These are phyloP conservation scores for Dicycla oo DNA, from an alignment of 2,888 invertebrate species.

Conservation along the genomic window DNA sequence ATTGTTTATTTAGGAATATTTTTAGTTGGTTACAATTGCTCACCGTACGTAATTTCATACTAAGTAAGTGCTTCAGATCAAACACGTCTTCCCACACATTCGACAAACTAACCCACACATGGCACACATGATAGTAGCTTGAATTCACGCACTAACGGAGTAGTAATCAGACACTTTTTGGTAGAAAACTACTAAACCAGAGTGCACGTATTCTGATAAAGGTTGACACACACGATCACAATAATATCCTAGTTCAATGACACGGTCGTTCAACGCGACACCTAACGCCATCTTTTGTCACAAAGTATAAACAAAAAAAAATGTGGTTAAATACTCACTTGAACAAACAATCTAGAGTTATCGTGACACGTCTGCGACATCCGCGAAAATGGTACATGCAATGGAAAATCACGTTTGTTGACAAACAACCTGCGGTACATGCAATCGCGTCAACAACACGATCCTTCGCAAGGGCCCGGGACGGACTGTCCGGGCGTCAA, in stretches of 20 bases:
- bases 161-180: conserved; percentile 52
- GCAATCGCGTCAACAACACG: conserved; percentile 77
- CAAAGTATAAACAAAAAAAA: conserved; percentile 68
- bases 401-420: conserved; percentile 79
- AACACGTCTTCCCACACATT: conserved; percentile 11
- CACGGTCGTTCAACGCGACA: conserved; percentile 74
- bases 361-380: conserved; percentile 72
- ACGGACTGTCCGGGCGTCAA: conserved; percentile 78
- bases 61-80: conserved; percentile 1
- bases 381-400: conserved; percentile 73
- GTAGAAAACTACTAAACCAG: conserved; percentile 68
- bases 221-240: conserved; percentile 74
- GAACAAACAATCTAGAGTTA: conserved; percentile 73
- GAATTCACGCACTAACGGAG: conserved; percentile 21
- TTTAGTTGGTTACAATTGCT: conserved; percentile 27
- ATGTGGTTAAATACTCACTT: conserved; percentile 81
- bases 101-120: background rate
- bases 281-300: conserved; percentile 85
- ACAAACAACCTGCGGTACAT: conserved; percentile 74
- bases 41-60: conserved; percentile 19
- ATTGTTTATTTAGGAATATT: background rate
- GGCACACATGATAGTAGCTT: background rate
- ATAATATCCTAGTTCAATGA: conserved; percentile 84
- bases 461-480: conserved; percentile 84
- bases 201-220: conserved; percentile 72